These are phyloP conservation scores for Euleptes europaea DNA, from an alignment of 2,113 vertebrate species.

Conservation along the genomic window DNA sequence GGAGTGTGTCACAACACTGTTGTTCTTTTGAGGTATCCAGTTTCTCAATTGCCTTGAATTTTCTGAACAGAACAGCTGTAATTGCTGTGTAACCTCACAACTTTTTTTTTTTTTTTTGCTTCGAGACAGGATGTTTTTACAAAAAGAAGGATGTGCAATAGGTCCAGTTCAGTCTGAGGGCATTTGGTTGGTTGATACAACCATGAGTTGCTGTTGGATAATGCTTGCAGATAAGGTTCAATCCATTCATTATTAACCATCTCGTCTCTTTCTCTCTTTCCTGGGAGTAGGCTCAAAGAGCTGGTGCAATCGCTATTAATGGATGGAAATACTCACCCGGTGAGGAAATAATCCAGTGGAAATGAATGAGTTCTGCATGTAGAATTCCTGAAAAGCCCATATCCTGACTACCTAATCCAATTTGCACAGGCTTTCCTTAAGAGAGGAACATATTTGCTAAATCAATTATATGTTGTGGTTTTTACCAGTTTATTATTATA, in stretches of 20 bases:
- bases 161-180: neutral
- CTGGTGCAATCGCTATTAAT: neutral
- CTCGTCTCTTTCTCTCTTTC: neutral
- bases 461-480: neutral
- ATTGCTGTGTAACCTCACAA: neutral
- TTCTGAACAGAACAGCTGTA: neutral
- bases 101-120: neutral
- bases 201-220: neutral
- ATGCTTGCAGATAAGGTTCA: neutral
- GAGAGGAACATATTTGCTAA: slow-evolving; percentile 19
- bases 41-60: rapidly evolving
- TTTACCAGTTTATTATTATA: slow-evolving; percentile 15
- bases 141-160: neutral
- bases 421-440: neutral
- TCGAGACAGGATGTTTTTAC: neutral
- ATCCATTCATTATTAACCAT: neutral
- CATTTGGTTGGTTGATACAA: neutral
- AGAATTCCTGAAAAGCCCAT: neutral
- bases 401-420: neutral
- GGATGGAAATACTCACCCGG: slow-evolving; percentile 6
- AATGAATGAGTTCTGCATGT: neutral
- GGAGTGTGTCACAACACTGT: neutral
- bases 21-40: neutral
- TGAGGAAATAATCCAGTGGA: neutral
- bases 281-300: neutral